Evolutionary conservation across 2,113 vertebrate species (phyloP).

Genomic region (Paramormyrops kingsleyae): DNA sequence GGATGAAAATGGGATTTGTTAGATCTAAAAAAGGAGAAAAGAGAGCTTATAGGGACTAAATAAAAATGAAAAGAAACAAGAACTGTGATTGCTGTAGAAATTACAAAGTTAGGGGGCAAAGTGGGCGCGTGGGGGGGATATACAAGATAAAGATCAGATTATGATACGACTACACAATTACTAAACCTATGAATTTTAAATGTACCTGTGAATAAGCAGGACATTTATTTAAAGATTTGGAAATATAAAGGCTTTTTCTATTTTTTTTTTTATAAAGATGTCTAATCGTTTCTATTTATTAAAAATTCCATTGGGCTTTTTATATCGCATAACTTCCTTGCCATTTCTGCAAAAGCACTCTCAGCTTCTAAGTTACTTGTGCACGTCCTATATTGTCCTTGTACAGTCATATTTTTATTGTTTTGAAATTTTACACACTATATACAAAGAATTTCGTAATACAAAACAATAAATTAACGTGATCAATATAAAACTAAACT

Average conservation of each 20-base stretch:
- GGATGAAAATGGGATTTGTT: slow-evolving; percentile 42
- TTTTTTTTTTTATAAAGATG: background rate
- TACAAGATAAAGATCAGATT: slow-evolving; percentile 14
- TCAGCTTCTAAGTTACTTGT: slow-evolving; percentile 37
- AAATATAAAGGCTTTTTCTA: background rate
- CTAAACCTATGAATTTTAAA: background rate
- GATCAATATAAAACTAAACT: slow-evolving; percentile 98
- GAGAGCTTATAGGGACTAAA: slow-evolving; percentile 47
- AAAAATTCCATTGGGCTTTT: background rate
- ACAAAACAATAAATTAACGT: slow-evolving; percentile 97
- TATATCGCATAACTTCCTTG: slow-evolving; percentile 1
- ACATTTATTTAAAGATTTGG: background rate
- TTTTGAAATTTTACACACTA: slow-evolving; percentile 87
- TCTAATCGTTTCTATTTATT: background rate
- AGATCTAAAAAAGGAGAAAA: slow-evolving; percentile 38
- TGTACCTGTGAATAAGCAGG: background rate
- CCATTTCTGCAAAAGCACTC: background rate
- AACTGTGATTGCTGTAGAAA: slow-evolving; percentile 42
- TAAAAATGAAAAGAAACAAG: slow-evolving; percentile 49
- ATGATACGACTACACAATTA: background rate
- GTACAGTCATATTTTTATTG: slow-evolving; percentile 95
- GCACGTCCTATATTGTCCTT: slow-evolving; percentile 59
- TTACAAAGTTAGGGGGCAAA: slow-evolving; percentile 34
- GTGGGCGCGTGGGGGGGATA: background rate
- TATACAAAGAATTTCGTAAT: slow-evolving; percentile 82